phyloP scores from a whole-genome alignment of 2,888 invertebrate species.

The Epinotia bilunana region DNA sequence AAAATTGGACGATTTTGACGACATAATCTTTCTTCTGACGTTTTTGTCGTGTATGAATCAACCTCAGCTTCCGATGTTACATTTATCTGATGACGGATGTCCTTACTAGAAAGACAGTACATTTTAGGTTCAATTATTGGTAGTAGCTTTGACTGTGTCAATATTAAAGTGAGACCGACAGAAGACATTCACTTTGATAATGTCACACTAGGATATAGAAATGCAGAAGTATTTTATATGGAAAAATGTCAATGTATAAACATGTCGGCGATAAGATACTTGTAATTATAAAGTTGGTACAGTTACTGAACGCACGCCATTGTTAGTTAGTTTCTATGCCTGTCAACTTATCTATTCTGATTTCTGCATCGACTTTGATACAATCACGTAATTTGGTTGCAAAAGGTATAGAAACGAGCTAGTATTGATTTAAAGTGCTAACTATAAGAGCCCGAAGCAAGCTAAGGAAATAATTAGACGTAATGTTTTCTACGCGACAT shows the following conservation, averaged over 20 bases:
- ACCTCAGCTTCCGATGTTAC: constrained; percentile 10
- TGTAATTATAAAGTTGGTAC: constrained; percentile 19
- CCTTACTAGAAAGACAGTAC: constrained; percentile 26
- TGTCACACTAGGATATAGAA: constrained; percentile 15
- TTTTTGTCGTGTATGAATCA: constrained; percentile 1
- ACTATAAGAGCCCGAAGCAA: constrained; percentile 11
- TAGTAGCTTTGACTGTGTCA: constrained; percentile 13
- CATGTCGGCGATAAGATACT: constrained; percentile 31
- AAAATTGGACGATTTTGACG: background rate
- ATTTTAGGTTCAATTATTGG: constrained; percentile 24
- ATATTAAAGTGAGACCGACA: constrained; percentile 3
- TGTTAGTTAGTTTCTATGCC: constrained; percentile 24
- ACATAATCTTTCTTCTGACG: background rate
- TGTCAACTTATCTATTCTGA: constrained; percentile 4
- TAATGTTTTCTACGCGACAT: constrained; percentile 35
- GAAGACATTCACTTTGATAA: constrained; percentile 1
- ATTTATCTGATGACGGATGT: constrained; percentile 35
- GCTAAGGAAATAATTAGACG: constrained; percentile 28
- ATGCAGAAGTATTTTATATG: constrained; percentile 37
- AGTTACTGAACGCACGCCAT: constrained; percentile 20
- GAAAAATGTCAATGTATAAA: constrained; percentile 32
- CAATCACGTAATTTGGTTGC: constrained; percentile 6
- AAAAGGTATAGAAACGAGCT: constrained; percentile 21
- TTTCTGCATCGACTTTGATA: constrained; percentile 3
- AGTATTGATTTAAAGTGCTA: constrained; percentile 29